phyloP scores from a whole-genome alignment of 2,113 vertebrate species.

The Salvelinus fontinalis region DNA sequence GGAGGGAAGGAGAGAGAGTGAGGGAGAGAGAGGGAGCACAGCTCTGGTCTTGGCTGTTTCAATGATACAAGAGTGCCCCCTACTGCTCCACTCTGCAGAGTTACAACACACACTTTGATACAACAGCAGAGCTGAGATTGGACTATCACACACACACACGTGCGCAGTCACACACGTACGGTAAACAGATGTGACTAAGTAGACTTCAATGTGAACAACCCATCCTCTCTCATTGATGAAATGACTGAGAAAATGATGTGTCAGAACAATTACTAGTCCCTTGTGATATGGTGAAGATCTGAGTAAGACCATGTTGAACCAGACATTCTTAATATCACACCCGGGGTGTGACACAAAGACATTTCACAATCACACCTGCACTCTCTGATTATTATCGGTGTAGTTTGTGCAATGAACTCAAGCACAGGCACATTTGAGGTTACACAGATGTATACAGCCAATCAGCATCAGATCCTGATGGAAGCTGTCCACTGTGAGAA shows the following conservation, averaged over 20 bases:
- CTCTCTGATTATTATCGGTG: conserved; percentile 8
- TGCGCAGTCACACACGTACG: neutral
- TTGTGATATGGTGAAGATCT: conserved; percentile 31
- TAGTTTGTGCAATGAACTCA: conserved; percentile 46
- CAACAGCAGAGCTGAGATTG: neutral
- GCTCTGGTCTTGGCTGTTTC: conserved; percentile 42
- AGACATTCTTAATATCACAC: conserved; percentile 47
- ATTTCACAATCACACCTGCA: conserved; percentile 43
- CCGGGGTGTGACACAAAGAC: conserved; percentile 45
- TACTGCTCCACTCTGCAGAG: conserved; percentile 59
- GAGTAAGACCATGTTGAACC: conserved; percentile 47
- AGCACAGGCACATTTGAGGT: conserved; percentile 26
- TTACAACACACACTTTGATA: conserved; percentile 11
- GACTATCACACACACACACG: neutral
- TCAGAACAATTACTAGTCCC: neutral
- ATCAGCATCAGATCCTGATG: neutral
- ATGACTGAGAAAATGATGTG: conserved; percentile 41
- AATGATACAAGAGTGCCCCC: conserved; percentile 92
- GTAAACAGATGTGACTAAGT: conserved; percentile 44
- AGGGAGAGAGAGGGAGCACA: conserved; percentile 1
- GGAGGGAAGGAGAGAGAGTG: no score
- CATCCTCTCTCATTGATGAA: conserved; percentile 28
- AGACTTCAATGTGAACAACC: conserved; percentile 42
- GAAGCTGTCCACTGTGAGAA: neutral
- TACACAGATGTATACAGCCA: neutral